Conservation (phyloP, 1,140 invertebrate genomes). For the Stratiolaelaps scimitus region DNA sequence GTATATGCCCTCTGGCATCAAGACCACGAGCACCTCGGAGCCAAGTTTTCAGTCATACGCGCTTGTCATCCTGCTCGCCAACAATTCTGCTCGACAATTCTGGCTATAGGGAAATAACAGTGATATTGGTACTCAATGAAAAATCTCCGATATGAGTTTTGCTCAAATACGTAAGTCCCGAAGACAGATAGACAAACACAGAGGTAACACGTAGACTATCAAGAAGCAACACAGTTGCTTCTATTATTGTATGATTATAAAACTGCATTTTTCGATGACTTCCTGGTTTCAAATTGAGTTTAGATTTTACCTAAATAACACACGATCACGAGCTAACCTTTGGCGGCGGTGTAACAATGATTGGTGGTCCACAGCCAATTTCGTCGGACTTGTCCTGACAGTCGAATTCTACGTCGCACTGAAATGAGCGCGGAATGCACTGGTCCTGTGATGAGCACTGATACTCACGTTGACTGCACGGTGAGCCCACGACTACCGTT, state of each 20-base stretch:
- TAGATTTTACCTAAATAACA: neutral
- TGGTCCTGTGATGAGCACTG: conserved; percentile 60
- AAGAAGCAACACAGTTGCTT: no score
- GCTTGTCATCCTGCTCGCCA: no score
- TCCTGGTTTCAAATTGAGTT: neutral
- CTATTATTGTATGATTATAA: no score
- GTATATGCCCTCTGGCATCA: neutral
- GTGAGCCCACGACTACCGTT: conserved; percentile 44
- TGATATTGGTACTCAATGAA: no score
- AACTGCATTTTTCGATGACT: no score
- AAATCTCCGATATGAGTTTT: no score
- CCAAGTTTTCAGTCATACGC: no score
- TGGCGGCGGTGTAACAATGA: conserved; percentile 16
- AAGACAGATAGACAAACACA: no score
- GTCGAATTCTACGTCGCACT: conserved; percentile 78
- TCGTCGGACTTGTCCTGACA: conserved; percentile 80
- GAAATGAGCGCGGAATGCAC: conserved; percentile 82
- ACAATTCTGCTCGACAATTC: no score
- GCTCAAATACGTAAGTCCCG: no score
- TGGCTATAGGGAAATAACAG: no score
- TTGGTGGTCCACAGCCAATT: conserved; percentile 61
- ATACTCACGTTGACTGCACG: conserved; percentile 67
- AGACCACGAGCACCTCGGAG: neutral
- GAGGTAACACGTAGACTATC: no score
- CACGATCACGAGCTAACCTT: neutral